These are phyloP conservation scores for Drosophila putrida DNA, from an alignment of 2,888 invertebrate species.

Conservation along the genomic window DNA sequence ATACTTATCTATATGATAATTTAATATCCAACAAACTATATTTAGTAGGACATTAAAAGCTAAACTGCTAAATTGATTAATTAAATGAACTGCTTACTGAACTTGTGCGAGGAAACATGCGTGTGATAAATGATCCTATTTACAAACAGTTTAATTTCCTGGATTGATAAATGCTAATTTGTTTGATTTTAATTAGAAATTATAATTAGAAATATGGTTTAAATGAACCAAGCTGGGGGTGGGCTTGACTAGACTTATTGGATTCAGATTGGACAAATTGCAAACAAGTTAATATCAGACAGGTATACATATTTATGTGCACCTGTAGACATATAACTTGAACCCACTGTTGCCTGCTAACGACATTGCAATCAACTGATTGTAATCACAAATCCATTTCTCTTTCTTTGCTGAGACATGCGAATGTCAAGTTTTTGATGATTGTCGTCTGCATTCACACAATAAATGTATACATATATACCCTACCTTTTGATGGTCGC, in stretches of 20 bases:
- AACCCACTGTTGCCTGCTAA: conserved; percentile 23
- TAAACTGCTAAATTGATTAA: no score
- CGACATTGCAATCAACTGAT: conserved; percentile 34
- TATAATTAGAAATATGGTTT: background rate
- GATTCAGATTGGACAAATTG: background rate
- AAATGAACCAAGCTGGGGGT: background rate
- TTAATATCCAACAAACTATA: no score
- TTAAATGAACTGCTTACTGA: conserved; percentile 1
- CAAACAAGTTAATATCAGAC: background rate
- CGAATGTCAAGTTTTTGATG: conserved; percentile 56
- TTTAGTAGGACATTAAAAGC: no score
- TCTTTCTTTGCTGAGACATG: conserved; percentile 10
- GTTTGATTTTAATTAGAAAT: background rate
- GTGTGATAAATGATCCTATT: background rate
- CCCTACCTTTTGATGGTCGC: background rate
- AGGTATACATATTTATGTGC: conserved; percentile 1
- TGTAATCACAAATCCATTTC: conserved; percentile 2
- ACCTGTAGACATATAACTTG: conserved; percentile 22
- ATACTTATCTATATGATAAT: no score
- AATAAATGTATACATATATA: background rate
- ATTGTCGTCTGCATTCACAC: conserved; percentile 6
- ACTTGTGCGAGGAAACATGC: background rate
- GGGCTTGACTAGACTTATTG: background rate
- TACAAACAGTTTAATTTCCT: conserved; percentile 5
- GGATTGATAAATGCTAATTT: background rate